A percentile compares a stretch with the other conserved stretches of the same genome.
These are phyloP conservation scores for Selenia dentaria DNA, from an alignment of 2,888 invertebrate species.

Conservation along the genomic window DNA sequence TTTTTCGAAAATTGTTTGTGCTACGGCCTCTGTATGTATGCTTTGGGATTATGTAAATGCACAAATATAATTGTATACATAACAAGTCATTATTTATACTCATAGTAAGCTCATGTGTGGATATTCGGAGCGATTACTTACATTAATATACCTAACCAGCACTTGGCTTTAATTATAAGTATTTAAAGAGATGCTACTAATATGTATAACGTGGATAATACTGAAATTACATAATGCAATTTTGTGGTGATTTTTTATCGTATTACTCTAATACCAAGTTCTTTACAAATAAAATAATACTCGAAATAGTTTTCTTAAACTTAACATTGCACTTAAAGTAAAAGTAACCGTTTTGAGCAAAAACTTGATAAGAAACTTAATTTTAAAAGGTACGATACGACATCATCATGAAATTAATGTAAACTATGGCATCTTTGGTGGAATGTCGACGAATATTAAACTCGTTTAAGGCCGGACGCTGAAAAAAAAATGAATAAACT, in stretches of 20 bases:
- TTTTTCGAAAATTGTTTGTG: too few species aligned
- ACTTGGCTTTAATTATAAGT: not conserved
- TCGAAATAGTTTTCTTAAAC: slow-evolving; percentile 8
- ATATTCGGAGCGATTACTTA: slow-evolving; percentile 5
- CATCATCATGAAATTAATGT: slow-evolving; percentile 15
- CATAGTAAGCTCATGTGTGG: slow-evolving; percentile 14
- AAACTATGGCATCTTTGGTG: not conserved
- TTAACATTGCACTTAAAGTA: slow-evolving; percentile 23
- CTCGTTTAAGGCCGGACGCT: slow-evolving; percentile 15
- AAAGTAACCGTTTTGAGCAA: slow-evolving; percentile 28
- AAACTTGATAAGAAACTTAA: slow-evolving; percentile 14
- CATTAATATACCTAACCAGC: not conserved
- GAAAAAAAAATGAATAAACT: too few species aligned
- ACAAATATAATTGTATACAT: not conserved
- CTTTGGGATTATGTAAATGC: not conserved
- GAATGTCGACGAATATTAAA: slow-evolving; percentile 6
- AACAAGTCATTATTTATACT: slow-evolving; percentile 1
- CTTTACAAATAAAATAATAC: slow-evolving; percentile 5
- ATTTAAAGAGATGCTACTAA: too few species aligned
- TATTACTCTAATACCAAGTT: not conserved
- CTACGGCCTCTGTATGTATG: too few species aligned
- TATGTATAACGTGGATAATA: too few species aligned
- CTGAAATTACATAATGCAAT: too few species aligned
- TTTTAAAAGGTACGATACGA: slow-evolving; percentile 18
- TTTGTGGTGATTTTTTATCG: not conserved